Conservation (phyloP, 2,888 invertebrate genomes). For the Creontiades dilutus region DNA sequence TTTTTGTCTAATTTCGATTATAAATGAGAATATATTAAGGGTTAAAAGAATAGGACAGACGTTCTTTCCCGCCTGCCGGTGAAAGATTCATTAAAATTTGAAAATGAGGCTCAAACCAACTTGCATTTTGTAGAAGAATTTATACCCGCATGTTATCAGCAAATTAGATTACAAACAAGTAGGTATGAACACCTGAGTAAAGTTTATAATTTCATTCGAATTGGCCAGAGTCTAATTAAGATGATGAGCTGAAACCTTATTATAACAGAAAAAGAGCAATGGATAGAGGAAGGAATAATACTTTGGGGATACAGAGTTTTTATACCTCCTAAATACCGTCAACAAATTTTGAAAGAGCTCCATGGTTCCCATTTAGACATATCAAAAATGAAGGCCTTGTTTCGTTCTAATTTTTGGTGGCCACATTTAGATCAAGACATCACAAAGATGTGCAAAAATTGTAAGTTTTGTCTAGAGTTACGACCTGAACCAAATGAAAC, state of each 20-base stretch:
- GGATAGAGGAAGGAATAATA: background rate
- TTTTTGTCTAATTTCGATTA: too few relatives aligned
- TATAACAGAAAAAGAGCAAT: background rate
- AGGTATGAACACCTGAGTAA: constrained; percentile 24
- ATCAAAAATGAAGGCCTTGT: constrained; percentile 38
- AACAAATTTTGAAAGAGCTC: too few relatives aligned
- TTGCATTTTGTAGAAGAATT: constrained; percentile 53
- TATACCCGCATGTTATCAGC: constrained; percentile 2
- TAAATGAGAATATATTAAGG: too few relatives aligned
- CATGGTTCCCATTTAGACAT: too few relatives aligned
- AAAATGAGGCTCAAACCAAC: background rate
- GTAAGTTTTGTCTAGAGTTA: constrained; percentile 6
- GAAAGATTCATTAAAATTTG: too few relatives aligned
- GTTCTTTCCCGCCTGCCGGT: too few relatives aligned
- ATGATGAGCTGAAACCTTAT: constrained; percentile 47
- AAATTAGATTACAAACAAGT: constrained; percentile 36
- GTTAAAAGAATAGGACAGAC: too few relatives aligned
- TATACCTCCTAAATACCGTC: too few relatives aligned
- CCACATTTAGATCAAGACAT: constrained; percentile 1
- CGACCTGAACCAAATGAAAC: background rate
- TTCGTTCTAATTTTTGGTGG: constrained; percentile 58
- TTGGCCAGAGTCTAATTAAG: background rate
- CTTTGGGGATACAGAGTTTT: constrained; percentile 13
- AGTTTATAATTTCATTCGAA: too few relatives aligned
- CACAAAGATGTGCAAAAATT: too few relatives aligned